Conservation (phyloP, 2,888 invertebrate species). For the Philopedon plagiatum region DNA sequence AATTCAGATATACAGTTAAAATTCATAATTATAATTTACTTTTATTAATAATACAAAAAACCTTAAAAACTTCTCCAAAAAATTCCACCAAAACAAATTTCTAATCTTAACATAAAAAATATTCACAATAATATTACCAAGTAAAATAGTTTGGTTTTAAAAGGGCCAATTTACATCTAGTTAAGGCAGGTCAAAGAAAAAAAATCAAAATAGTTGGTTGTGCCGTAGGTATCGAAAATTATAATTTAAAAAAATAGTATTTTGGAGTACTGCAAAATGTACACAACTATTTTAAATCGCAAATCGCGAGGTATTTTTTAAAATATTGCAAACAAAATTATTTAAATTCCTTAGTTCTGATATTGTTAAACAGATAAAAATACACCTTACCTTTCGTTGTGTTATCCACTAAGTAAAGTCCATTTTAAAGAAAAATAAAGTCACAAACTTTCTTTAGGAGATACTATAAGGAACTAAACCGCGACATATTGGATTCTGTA, state of each 20-base stretch:
- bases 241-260: background rate
- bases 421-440: slow-evolving; percentile 15
- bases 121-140: background rate
- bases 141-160: background rate
- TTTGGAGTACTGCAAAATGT: background rate
- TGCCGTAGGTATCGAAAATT: background rate
- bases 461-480: slow-evolving; percentile 31
- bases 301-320: background rate
- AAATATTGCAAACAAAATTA: background rate
- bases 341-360: background rate
- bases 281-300: background rate
- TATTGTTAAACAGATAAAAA: background rate
- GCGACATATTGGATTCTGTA: slow-evolving; percentile 35
- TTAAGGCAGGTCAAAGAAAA: background rate
- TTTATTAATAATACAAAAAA: no score
- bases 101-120: no score
- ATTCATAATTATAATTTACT: no score
- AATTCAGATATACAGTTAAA: no score
- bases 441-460: slow-evolving; percentile 19
- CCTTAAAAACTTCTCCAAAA: no score
- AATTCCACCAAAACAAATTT: no score
- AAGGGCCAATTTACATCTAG: background rate
- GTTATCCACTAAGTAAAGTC: slow-evolving; percentile 31
- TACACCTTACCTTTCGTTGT: background rate
- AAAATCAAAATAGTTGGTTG: background rate